Evolutionary conservation across 35 echinoderm and acorn worm species (phyloP), one percentile per base, ranked within the genome.

Genomic region (Apostichopus japonicus): DNA sequence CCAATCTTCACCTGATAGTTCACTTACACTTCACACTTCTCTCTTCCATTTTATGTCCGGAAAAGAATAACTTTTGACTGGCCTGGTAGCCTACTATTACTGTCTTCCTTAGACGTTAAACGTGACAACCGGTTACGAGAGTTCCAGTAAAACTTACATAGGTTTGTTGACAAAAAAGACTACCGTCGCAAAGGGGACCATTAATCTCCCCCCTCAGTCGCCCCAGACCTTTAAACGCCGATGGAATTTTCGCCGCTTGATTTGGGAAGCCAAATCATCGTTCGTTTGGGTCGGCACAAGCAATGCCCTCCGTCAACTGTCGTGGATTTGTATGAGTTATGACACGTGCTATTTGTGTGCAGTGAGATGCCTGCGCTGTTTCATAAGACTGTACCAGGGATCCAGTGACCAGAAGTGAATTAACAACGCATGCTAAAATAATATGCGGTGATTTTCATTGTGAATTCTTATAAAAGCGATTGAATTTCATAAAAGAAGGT

Each of bases 311-410:
- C 86, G 86, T 89, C 86, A 89, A 63, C 86, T 89, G 86, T 89
- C 86, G 86, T 73, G 33, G 17, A 16, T 54, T 72, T 23, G 17
- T 89, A 89, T 89, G 67, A 89, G 56, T 72, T 89, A 89, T 89
- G 86, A 89, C 86, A 89, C 86, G 86, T 89, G 86, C 62, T 89
- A 89, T 89, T 89, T 72, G 86, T 63, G 63, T 89, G 86, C 63
- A 72, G 86, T 89, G 61, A 53, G 59, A 72, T 23, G 15, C 86
- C n/a, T 51, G 86, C 23, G 62, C 63, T 89, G 16, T 24, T 72
- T 89, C 67, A 25, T 67, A 33, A 19, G 63, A 71, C 86, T 89
- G 23, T 89, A 16, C 24, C 5, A 23, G 86, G 19, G 71, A 75
- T 75, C 21, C 6, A 75, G 71, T 75, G 71, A 75, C 71, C 71